Percentiles rank a stretch among this genome's conserved stretches.
These are phyloP conservation scores for Synanthedon tipuliformis DNA, from an alignment of 2,888 invertebrate species.

Conservation along the genomic window DNA sequence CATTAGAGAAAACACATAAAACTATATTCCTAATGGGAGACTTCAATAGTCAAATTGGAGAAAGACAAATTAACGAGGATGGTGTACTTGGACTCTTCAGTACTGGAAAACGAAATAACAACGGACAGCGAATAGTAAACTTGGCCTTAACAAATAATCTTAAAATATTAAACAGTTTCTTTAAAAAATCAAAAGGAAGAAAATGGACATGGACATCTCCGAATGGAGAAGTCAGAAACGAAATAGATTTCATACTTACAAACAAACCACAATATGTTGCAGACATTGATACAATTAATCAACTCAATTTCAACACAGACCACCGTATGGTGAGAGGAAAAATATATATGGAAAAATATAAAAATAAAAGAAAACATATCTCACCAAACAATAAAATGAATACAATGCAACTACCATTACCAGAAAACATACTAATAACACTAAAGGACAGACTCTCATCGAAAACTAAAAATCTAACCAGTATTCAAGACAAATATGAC, in stretches of 20 bases:
- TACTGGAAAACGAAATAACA: neutral
- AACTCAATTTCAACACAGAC: too few species aligned
- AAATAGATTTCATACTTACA: neutral
- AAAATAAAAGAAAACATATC: too few species aligned
- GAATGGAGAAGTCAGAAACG: neutral
- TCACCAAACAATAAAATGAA: too few species aligned
- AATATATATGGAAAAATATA: too few species aligned
- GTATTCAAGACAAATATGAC: too few species aligned
- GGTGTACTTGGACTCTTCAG: neutral
- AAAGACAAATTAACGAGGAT: neutral
- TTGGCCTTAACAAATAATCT: neutral
- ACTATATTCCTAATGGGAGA: neutral
- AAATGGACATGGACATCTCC: conserved; percentile 1
- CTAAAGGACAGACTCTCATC: too few species aligned
- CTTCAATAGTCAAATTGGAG: neutral
- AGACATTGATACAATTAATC: too few species aligned
- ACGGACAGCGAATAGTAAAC: neutral
- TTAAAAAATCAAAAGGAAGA: neutral
- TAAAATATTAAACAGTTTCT: neutral
- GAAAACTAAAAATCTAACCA: too few species aligned
- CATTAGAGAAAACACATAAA: neutral
- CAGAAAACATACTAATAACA: too few species aligned
- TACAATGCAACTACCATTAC: too few species aligned
- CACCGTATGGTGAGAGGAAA: too few species aligned
- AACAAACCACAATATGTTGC: too few species aligned